These are phyloP conservation scores for Hylyphantes graminicola DNA, from an alignment of 1,140 invertebrate species.

Conservation along the genomic window DNA sequence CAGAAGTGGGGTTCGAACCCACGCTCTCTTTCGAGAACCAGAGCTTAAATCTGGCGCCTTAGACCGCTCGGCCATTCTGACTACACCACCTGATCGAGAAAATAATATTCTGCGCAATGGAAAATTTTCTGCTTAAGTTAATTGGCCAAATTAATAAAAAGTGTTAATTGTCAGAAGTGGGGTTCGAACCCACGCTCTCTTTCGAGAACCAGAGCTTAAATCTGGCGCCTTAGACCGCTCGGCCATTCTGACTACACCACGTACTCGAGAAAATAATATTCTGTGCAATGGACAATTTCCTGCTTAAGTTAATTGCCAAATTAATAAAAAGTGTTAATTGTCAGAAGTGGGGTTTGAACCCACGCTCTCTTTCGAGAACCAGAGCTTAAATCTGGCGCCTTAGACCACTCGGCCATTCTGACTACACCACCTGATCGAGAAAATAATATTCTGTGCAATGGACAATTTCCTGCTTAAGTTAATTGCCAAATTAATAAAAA, in stretches of 20 bases:
- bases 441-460: no score
- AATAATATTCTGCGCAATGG: no score
- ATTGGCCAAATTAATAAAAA: no score
- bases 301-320: no score
- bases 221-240: conserved; percentile 62
- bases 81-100: no score
- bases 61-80: conserved; percentile 61
- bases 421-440: no score
- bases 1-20: conserved; percentile 89
- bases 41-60: conserved; percentile 62
- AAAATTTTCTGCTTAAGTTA: no score
- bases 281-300: no score
- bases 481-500: no score
- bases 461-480: no score
- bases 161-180: conserved; percentile 90
- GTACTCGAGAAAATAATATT: no score
- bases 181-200: conserved; percentile 88
- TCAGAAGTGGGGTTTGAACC: conserved; percentile 71
- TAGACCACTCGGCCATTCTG: conserved; percentile 59
- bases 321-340: no score
- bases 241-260: conserved; percentile 61
- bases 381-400: conserved; percentile 64
- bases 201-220: conserved; percentile 77
- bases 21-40: conserved; percentile 81
- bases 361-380: conserved; percentile 69